These are phyloP conservation scores for Neomonachus schauinslandi DNA, from an alignment of 2,113 vertebrate species.

Conservation along the genomic window DNA sequence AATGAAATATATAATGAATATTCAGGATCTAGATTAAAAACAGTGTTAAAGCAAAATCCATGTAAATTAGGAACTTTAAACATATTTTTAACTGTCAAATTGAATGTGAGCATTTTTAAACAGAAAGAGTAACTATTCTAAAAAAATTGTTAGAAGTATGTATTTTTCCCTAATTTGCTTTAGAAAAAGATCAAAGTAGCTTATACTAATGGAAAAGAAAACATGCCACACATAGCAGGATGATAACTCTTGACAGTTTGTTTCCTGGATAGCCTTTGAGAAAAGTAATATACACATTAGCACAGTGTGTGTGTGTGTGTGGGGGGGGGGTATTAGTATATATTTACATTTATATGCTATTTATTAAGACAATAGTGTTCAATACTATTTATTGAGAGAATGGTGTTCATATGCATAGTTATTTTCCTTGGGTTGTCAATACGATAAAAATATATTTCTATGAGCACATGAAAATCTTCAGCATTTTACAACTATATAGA, in stretches of 20 bases:
- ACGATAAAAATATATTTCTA: not conserved
- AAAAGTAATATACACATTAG: not conserved
- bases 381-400: not conserved
- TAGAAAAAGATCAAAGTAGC: not conserved
- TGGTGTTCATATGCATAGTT: not conserved
- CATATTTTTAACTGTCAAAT: not conserved
- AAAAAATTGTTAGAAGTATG: not conserved
- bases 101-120: not conserved
- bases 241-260: not conserved
- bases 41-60: not conserved
- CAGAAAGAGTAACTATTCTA: not conserved
- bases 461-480: not conserved
- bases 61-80: not conserved
- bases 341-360: not conserved
- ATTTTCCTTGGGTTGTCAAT: not conserved
- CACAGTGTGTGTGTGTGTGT: not conserved
- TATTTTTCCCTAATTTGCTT: not conserved
- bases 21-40: not conserved
- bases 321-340: not conserved
- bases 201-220: not conserved
- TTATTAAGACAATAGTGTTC: not conserved
- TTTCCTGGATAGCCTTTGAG: not conserved
- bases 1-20: not conserved
- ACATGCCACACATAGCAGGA: not conserved
- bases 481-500: not conserved